Conservation (phyloP, 1,140 invertebrate species). For the Leptinotarsa lineolata region DNA sequence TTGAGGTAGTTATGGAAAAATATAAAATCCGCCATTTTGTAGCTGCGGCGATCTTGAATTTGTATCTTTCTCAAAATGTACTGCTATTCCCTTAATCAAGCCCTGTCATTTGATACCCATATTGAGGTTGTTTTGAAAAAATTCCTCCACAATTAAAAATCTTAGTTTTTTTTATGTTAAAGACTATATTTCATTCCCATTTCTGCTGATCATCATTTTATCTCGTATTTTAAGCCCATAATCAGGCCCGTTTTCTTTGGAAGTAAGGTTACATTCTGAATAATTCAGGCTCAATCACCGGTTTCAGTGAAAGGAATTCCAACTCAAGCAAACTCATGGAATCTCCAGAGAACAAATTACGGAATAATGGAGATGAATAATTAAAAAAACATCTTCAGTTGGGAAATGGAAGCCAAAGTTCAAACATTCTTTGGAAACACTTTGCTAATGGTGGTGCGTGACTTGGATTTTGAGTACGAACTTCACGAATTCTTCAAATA, state of each 20-base stretch:
- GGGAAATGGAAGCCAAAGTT: slow-evolving; percentile 6
- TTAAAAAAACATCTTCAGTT: slow-evolving; percentile 19
- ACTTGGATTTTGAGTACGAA: neutral
- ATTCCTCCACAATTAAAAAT: too few species aligned
- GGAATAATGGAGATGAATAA: slow-evolving; percentile 17
- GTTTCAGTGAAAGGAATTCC: slow-evolving; percentile 1
- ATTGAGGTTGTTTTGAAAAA: too few species aligned
- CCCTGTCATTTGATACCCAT: too few species aligned
- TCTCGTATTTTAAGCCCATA: too few species aligned
- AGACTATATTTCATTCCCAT: too few species aligned
- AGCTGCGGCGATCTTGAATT: too few species aligned
- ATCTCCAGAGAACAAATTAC: slow-evolving; percentile 18
- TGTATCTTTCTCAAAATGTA: too few species aligned
- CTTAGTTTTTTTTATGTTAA: too few species aligned
- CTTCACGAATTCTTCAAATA: neutral
- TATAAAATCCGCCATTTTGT: too few species aligned
- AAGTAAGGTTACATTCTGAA: neutral
- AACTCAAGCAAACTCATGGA: slow-evolving; percentile 2
- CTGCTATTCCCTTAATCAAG: too few species aligned
- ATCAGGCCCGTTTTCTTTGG: neutral
- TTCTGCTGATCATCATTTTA: too few species aligned
- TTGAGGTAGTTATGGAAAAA: too few species aligned
- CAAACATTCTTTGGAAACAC: slow-evolving; percentile 11
- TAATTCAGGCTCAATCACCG: slow-evolving; percentile 17
- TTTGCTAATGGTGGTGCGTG: slow-evolving; percentile 8